Evolutionary conservation across 2,888 invertebrate species (phyloP), one percentile per base, ranked within the genome.

Genomic region (Phaedon cochleariae): DNA sequence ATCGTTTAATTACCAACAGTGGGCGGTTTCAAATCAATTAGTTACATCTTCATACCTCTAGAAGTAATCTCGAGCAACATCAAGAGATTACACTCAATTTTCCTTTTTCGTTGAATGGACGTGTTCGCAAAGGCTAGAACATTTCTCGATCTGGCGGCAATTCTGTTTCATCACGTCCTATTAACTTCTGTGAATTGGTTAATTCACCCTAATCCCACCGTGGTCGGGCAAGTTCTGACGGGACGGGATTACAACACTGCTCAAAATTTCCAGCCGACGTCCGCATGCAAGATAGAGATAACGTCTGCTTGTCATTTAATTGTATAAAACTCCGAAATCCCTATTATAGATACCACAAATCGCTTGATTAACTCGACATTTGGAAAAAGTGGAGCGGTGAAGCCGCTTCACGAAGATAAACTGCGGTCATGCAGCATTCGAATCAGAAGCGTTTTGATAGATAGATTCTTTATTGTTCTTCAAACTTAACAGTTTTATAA

Each of bases 231-330:
- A 34, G 31, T 34, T 34, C 2, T 5, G 31, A 34, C 31, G 31
- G 22, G 34, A 61, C 66, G 60, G 73, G 73, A 74, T 68, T 71
- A 73, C 48, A 10, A 55, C 57, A 62, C 67, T 62, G 68, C 68
- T 65, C 61, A 62, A 67, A 71, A 65, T 68, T 67, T 68, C 67
- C 62, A 71, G 65, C 62, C 62, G 9, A 34, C 9, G 53, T 37
- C 67, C 64, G 62, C 61, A 66, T 71, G 69, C 68, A 62, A 69
- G 68, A 65, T 54, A 62, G 54, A 68, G 68, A 68, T 68, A 68
- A 68, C 66, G 64, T 59, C 49, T 53, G 63, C 31, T 10, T 5
- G 62, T 54, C 54, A 59, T 60, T 52, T 62, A 63, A 66, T 54
- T 64, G 64, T 62, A 63, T 64, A 61, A 65, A 67, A 67, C 58